Evolutionary conservation across 2,888 invertebrate genomes (phyloP).

Genomic region (Chymomyza procnemis): DNA sequence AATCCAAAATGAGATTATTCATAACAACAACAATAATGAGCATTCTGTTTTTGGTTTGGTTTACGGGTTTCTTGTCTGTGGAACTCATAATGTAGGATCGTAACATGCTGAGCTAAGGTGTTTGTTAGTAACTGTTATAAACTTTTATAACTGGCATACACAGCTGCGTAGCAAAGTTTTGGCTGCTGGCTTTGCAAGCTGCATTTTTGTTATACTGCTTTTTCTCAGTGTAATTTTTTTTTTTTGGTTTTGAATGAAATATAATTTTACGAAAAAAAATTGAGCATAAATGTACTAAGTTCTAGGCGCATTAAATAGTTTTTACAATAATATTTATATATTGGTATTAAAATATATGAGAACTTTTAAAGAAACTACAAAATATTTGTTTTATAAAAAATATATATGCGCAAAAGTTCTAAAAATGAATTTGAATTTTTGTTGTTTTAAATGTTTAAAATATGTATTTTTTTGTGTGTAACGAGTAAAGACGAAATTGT

Average conservation of each 20-base stretch:
- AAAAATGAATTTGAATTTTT: constrained; percentile 3
- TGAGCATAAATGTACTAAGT: constrained; percentile 4
- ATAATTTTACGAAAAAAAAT: constrained; percentile 10
- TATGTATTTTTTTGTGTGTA: neutral
- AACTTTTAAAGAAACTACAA: neutral
- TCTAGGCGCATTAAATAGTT: neutral
- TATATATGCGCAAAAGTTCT: neutral
- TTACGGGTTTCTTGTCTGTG: constrained; percentile 9
- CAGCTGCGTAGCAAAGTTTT: constrained; percentile 33
- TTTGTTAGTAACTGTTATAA: neutral
- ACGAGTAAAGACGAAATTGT: neutral
- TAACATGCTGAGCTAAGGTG: neutral
- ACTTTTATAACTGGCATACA: constrained; percentile 22
- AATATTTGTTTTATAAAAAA: neutral
- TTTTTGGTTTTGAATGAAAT: constrained; percentile 26
- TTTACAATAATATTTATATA: neutral
- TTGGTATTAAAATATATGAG: neutral
- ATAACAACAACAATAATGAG: constrained; percentile 11
- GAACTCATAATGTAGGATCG: constrained; percentile 1
- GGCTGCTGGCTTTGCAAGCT: neutral
- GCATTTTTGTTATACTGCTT: constrained; percentile 24
- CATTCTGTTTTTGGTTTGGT: neutral
- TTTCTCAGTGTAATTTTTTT: constrained; percentile 60
- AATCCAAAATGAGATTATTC: neutral
- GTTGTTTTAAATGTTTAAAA: neutral